Conservation (phyloP, 2,888 invertebrate species). For the Shargacucullia verbasci region DNA sequence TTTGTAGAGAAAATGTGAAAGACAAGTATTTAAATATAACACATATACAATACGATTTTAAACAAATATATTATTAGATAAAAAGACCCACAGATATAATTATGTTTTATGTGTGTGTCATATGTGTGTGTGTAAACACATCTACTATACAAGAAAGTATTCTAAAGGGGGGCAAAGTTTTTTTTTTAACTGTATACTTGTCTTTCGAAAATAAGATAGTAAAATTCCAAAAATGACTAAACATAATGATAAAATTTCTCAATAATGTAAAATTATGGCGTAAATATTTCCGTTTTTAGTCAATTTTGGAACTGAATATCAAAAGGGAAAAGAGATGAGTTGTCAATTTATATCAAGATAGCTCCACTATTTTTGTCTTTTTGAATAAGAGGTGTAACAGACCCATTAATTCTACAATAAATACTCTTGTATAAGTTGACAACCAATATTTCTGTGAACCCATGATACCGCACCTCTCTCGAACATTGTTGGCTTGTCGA, state of each 20-base stretch:
- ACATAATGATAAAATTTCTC: too few species aligned
- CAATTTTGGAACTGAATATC: slow-evolving; percentile 2
- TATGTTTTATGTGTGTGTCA: too few species aligned
- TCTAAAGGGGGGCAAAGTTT: too few species aligned
- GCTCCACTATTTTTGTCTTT: too few species aligned
- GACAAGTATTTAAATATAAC: too few species aligned
- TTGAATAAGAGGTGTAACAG: background rate
- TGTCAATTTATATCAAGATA: slow-evolving; percentile 11
- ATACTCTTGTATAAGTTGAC: background rate
- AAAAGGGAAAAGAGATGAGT: slow-evolving; percentile 1
- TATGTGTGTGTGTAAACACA: too few species aligned
- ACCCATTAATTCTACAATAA: background rate
- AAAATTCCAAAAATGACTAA: slow-evolving; percentile 8
- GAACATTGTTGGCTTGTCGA: slow-evolving; percentile 98
- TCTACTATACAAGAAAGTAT: too few species aligned
- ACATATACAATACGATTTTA: too few species aligned
- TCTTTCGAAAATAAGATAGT: background rate
- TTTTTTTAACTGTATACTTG: background rate
- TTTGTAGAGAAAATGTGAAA: too few species aligned
- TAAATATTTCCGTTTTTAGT: background rate
- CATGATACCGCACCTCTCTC: slow-evolving; percentile 94
- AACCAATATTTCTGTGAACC: slow-evolving; percentile 5
- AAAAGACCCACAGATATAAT: too few species aligned
- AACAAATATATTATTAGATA: too few species aligned
- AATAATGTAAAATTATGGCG: too few species aligned